Evolutionary conservation across 35 echinoderm and acorn worm genomes (phyloP), one percentile per base, ranked within the genome.

Genomic region (Apostichopus japonicus): DNA sequence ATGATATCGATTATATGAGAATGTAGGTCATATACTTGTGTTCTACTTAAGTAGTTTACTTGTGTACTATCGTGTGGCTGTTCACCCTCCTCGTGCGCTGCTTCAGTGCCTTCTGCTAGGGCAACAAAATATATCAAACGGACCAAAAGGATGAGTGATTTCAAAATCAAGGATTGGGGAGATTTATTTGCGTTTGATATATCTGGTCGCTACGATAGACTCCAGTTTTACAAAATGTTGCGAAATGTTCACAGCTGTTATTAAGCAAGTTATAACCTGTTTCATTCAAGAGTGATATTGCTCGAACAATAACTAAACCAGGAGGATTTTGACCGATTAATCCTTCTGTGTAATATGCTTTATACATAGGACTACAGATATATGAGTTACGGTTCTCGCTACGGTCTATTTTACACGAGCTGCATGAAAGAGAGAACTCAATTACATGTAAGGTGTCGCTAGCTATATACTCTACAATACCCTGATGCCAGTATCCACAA

Each of bases 401-500:
- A 1, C 13, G 7, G 0, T 1, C 0, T 61, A 61, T 61, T 61
- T 61, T 61, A 1, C 2, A 4, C 33, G 33, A 44, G 33, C 33
- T 9, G 8, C 75, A 81, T 5, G 14, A 5, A 10, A 0, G 15
- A 15, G 10, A 65, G 63, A 62, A 91, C 19, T 94, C 56, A 59
- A 86, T 91, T 0, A 78, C 79, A 4, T 17, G 15, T 0, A 94
- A 56, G 6, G 23, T 8, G 13, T 0, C 8, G 6, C 24, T 10
- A 21, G 1, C 57, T 16, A 91, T 23, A 1, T 72, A 53, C 3
- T 27, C 24, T 11, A 94, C 93, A 16, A 94, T 91, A 10, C 61
- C 93, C 23, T 94, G 93, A 19, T 94, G 93, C 93, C 93, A 94
- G 23, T 91, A 83, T 13, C 27, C 62, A 4, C 6, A 65, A 22